Evolutionary conservation across 2,113 vertebrate species (phyloP), one percentile per base, ranked within the genome.

Genomic region (Chamaetylas fuelleborni): DNA sequence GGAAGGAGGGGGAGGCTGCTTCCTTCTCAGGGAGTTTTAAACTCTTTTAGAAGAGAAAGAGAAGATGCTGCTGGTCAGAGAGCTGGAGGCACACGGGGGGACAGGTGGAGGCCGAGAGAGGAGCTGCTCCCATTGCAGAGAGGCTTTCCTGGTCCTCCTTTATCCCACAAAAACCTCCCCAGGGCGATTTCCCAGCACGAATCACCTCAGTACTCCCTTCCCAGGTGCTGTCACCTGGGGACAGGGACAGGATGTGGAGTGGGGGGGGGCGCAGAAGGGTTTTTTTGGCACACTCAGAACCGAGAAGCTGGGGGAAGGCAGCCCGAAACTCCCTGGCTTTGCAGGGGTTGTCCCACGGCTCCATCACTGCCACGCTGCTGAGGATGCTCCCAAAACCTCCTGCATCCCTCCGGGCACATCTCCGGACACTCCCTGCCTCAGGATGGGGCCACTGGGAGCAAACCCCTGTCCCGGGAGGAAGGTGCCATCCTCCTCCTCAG

Each of bases 211-310:
- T 2, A 14, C 9, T 26, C 19, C 57, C 3, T 2, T 54, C 20
- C 36, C 38, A 3, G 42, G 26, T 29, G 34, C 38, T 10, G 9
- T 42, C 60, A 64, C 67, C 54, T 3, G 2, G 38, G 34, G 53
- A 61, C 0, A 0, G 29, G 25, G 24, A 73, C 26, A 7, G 4
- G 45, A 43, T 0, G 1, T 1, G 2, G 51, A 67, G 67, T 2
- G 31, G 50, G 40, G 54, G 9, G 50, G 40, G 61, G 23, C 36
- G 56, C 0, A 1, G 58, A 67, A 83, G 18, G 29, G 24, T 17
- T 34, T 57, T 82, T 81, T 33, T 14, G 19, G 36, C n/a, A 29
- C 80, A 2, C 23, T 47, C 34, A 19, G 23, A 90, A 36, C 18
- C 0, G 3, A 69, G 69, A 82, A 58, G 13, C 11, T 0, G 7